Evolutionary conservation across 2,113 vertebrate genomes (phyloP).

Genomic region (Prunella himalayana): DNA sequence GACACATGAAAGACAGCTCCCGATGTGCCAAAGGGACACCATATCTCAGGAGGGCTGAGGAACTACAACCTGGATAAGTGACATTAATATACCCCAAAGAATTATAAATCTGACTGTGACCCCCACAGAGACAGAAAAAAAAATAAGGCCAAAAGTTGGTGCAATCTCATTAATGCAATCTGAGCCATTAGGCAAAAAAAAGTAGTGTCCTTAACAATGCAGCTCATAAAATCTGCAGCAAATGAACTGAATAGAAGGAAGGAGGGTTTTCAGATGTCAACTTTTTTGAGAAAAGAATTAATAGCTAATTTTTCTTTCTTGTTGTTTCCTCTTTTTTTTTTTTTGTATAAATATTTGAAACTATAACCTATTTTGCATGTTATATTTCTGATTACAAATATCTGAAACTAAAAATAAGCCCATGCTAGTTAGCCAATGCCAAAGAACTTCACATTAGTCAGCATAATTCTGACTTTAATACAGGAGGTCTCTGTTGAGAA

Average conservation of each 20-base stretch:
- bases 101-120: not conserved
- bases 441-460: not conserved
- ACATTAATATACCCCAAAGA: not conserved
- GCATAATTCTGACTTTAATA: not conserved
- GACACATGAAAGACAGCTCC: not conserved
- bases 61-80: not conserved
- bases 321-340: not conserved
- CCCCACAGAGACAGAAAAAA: not conserved
- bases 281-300: not conserved
- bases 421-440: not conserved
- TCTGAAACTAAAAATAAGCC: not conserved
- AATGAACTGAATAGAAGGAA: not conserved
- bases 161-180: not conserved
- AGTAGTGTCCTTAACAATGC: not conserved
- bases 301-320: not conserved
- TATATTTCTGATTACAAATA: not conserved
- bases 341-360: not conserved
- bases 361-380: not conserved
- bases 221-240: not conserved
- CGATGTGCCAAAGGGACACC: not conserved
- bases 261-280: not conserved
- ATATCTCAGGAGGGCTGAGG: not conserved
- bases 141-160: not conserved
- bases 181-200: not conserved
- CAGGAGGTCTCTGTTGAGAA: not conserved